phyloP scores from a whole-genome alignment of 2,888 invertebrate species.

The Sminthurides aquaticus region DNA sequence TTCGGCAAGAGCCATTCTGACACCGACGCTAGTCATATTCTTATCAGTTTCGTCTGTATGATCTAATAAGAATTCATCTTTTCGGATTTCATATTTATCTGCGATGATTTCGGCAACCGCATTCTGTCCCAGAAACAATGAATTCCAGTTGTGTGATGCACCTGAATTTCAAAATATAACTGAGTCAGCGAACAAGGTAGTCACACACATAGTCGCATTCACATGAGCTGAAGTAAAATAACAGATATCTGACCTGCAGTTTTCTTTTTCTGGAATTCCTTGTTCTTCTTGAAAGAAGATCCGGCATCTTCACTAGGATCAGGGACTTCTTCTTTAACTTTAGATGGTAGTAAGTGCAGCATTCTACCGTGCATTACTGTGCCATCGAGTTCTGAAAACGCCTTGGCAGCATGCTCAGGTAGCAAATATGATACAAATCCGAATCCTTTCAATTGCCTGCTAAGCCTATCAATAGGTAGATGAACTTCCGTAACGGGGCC shows the following conservation, averaged over 20 bases:
- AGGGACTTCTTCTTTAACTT: conserved; percentile 72
- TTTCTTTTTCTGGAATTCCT: conserved; percentile 47
- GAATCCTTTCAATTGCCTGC: conserved; percentile 69
- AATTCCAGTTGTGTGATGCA: conserved; percentile 90
- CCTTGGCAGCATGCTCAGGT: conserved; percentile 88
- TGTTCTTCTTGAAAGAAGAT: conserved; percentile 50
- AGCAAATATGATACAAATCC: conserved; percentile 86
- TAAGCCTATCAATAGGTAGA: conserved; percentile 75
- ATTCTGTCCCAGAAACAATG: conserved; percentile 83
- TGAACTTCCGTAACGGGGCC: conserved; percentile 79
- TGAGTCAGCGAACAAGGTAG: neutral
- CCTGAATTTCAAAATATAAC: conserved; percentile 45
- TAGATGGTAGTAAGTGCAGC: conserved; percentile 85
- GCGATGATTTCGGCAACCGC: conserved; percentile 90
- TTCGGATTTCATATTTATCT: conserved; percentile 36
- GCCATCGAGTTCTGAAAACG: conserved; percentile 84
- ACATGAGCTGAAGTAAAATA: neutral
- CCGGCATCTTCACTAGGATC: conserved; percentile 60
- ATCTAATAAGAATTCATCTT: conserved; percentile 39
- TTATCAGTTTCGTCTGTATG: conserved; percentile 32
- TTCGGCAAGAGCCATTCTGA: conserved; percentile 89
- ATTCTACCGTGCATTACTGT: conserved; percentile 81
- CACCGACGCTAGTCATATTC: conserved; percentile 71
- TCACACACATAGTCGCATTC: neutral
- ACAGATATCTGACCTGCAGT: conserved; percentile 33